These are phyloP conservation scores for Apomyelois bistriatella DNA, from an alignment of 2,888 invertebrate species.

Conservation along the genomic window DNA sequence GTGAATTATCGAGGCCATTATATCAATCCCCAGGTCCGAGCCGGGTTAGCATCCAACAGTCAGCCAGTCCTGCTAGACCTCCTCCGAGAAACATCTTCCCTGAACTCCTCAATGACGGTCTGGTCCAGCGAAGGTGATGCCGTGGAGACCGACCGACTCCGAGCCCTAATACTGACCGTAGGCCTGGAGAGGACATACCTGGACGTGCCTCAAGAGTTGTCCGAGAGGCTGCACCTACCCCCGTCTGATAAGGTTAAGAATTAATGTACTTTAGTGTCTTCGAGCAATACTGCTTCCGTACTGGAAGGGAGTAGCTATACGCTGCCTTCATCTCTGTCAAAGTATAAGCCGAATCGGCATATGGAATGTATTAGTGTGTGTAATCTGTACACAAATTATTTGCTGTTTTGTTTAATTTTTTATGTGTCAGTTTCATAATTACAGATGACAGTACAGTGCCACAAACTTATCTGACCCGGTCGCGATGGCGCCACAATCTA, in stretches of 20 bases:
- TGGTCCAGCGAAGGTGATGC: constrained; percentile 86
- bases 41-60: constrained; percentile 82
- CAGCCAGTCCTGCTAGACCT: constrained; percentile 80
- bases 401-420: no score
- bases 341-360: no score
- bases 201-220: constrained; percentile 86
- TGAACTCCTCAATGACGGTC: constrained; percentile 86
- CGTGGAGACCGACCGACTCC: constrained; percentile 83
- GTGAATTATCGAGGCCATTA: no score
- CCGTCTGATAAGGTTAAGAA: constrained; percentile 47
- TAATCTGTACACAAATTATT: no score
- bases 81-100: constrained; percentile 68
- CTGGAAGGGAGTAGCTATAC: no score
- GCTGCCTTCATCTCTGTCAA: no score
- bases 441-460: no score
- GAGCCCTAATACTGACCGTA: constrained; percentile 82
- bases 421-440: no score
- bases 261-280: constrained; percentile 30
- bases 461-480: no score
- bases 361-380: no score
- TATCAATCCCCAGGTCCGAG: constrained; percentile 51
- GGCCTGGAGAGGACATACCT: constrained; percentile 86
- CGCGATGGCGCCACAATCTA: no score
- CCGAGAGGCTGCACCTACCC: constrained; percentile 70
- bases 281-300: no score